A percentile compares a stretch with the other conserved stretches of the same genome.
Conservation (phyloP, 2,888 invertebrate genomes). For the Stenurella melanura region DNA sequence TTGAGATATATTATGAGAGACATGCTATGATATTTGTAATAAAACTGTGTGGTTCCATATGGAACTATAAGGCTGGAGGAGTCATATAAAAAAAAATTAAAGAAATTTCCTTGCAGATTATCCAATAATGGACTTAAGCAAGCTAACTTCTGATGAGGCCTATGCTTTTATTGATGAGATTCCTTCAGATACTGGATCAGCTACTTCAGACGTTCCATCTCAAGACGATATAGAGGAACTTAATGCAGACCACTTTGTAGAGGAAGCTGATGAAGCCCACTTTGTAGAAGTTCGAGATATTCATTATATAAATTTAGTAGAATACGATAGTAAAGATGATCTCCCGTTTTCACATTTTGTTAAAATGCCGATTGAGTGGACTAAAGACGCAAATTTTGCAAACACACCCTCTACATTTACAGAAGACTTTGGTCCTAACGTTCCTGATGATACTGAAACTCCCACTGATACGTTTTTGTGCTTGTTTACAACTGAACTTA, state of each 20-base stretch:
- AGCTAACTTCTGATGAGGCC: conserved; percentile 28
- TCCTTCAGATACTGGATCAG: conserved; percentile 22
- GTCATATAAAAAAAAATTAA: too few species aligned
- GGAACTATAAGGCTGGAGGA: too few species aligned
- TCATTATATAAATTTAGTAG: conserved; percentile 9
- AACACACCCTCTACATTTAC: too few species aligned
- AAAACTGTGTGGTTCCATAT: too few species aligned
- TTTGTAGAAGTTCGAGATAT: conserved; percentile 11
- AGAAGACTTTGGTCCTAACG: too few species aligned
- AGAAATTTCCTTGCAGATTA: neutral
- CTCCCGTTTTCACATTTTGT: conserved; percentile 7
- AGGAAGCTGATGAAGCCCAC: too few species aligned
- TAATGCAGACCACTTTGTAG: conserved; percentile 17
- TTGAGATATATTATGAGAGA: too few species aligned
- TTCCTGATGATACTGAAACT: too few species aligned
- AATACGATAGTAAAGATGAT: conserved; percentile 9
- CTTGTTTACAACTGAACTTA: too few species aligned
- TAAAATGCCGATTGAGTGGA: neutral
- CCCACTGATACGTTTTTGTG: neutral
- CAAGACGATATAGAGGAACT: conserved; percentile 21
- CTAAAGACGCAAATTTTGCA: too few species aligned
- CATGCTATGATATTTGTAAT: too few species aligned
- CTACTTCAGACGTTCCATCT: conserved; percentile 25
- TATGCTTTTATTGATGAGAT: conserved; percentile 21
- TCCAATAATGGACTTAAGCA: conserved; percentile 17